phyloP scores from a whole-genome alignment of 2,888 invertebrate species.

The Beris morrisii region DNA sequence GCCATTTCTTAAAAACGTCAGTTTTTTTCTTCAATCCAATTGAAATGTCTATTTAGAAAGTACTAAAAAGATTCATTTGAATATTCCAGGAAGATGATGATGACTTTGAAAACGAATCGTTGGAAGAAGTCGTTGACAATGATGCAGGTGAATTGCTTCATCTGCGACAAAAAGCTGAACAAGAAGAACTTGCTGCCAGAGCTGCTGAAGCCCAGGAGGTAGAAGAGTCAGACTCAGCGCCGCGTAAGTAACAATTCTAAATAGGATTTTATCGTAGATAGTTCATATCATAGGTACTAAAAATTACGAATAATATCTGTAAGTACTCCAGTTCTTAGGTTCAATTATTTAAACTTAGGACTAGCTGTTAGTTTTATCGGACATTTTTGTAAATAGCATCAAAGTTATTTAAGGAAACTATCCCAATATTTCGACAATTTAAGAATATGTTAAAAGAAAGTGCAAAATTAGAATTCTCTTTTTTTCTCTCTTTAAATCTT shows the following conservation, averaged over 20 bases:
- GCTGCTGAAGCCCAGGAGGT: constrained; percentile 41
- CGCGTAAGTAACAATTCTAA: constrained; percentile 42
- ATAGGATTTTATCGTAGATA: neutral
- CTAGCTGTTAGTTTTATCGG: neutral
- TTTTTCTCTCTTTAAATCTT: constrained; percentile 57
- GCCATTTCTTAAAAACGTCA: too few relatives aligned
- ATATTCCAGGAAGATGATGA: constrained; percentile 46
- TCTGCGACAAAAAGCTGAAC: constrained; percentile 47
- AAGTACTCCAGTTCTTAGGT: neutral
- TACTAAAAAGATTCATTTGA: neutral
- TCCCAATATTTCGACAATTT: neutral
- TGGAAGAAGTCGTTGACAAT: constrained; percentile 53
- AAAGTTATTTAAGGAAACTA: neutral
- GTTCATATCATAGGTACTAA: neutral
- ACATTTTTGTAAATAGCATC: neutral
- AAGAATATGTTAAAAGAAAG: constrained; percentile 43
- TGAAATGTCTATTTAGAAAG: too few relatives aligned
- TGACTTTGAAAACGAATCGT: constrained; percentile 50
- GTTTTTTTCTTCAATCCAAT: too few relatives aligned
- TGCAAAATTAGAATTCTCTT: constrained; percentile 28
- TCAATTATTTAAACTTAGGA: neutral
- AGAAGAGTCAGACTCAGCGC: constrained; percentile 42
- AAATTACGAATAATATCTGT: neutral
- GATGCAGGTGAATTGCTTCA: constrained; percentile 49
- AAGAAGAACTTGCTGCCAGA: constrained; percentile 45